Percentiles rank a stretch among this genome's conserved stretches.
These are phyloP conservation scores for Cataglyphis albicans DNA, from an alignment of 2,888 invertebrate species.

Conservation along the genomic window DNA sequence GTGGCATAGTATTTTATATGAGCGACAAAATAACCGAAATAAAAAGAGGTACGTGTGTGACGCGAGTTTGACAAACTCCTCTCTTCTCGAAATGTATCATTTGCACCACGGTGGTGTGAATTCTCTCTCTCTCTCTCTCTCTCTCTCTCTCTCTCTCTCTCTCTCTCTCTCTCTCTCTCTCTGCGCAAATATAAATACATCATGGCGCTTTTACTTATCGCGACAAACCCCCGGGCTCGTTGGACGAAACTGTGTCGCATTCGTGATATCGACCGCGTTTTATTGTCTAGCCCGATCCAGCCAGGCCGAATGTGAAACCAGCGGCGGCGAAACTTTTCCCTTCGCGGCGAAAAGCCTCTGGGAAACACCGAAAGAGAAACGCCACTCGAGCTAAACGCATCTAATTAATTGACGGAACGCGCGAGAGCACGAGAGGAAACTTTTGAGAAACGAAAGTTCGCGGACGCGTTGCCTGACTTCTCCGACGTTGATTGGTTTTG, in stretches of 20 bases:
- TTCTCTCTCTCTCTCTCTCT: background rate
- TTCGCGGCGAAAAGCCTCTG: conserved; percentile 33
- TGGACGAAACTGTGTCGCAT: conserved; percentile 59
- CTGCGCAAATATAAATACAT: conserved; percentile 7
- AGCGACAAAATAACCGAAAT: background rate
- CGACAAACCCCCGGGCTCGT: conserved; percentile 31
- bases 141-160: background rate
- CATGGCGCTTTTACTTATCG: conserved; percentile 17
- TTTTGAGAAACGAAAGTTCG: conserved; percentile 59
- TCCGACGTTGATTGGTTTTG: conserved; percentile 55
- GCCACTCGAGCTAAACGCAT: conserved; percentile 57
- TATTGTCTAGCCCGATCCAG: conserved; percentile 56
- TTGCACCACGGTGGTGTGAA: background rate
- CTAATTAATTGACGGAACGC: conserved; percentile 66
- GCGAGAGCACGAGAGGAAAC: conserved; percentile 49
- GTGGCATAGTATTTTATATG: background rate
- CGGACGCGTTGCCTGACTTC: conserved; percentile 39
- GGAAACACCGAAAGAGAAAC: conserved; percentile 51
- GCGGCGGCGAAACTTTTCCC: conserved; percentile 49
- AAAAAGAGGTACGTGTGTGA: background rate
- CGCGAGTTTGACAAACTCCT: background rate
- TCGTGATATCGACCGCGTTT: conserved; percentile 43
- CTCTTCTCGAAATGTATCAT: background rate
- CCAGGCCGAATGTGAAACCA: conserved; percentile 28
- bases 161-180: background rate